phyloP scores from a whole-genome alignment of 1,140 invertebrate species.

The Littorina saxatilis region DNA sequence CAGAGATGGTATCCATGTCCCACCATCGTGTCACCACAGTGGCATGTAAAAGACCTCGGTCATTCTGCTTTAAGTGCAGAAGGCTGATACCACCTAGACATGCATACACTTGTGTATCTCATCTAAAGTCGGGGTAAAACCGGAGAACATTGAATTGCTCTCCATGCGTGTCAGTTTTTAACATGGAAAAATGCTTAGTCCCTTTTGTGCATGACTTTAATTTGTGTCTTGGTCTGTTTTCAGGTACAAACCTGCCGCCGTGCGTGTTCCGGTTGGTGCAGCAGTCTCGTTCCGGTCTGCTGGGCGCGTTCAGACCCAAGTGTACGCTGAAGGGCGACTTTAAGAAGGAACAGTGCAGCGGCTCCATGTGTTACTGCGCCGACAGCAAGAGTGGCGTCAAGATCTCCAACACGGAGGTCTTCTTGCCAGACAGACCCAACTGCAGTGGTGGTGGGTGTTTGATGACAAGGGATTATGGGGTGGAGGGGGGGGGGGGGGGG shows the following conservation, averaged over 20 bases:
- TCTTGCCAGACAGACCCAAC: conserved; percentile 39
- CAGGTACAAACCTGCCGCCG: conserved; percentile 62
- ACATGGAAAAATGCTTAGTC: too few relatives aligned
- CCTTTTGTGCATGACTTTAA: too few relatives aligned
- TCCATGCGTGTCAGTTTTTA: too few relatives aligned
- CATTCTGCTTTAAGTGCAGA: too few relatives aligned
- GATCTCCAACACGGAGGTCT: conserved; percentile 46
- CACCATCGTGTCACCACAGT: too few relatives aligned
- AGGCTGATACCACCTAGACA: too few relatives aligned
- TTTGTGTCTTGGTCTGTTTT: conserved; percentile 33
- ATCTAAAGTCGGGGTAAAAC: too few relatives aligned
- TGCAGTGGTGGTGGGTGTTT: conserved; percentile 46
- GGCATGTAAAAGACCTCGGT: too few relatives aligned
- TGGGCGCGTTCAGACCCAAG: conserved; percentile 57
- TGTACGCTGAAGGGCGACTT: conserved; percentile 62
- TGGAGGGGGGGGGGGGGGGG: conserved; percentile 6
- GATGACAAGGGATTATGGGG: too few relatives aligned
- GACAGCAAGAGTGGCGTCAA: conserved; percentile 46
- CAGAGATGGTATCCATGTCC: too few relatives aligned
- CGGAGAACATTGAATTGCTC: too few relatives aligned
- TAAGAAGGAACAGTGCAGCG: conserved; percentile 61
- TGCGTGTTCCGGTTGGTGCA: conserved; percentile 62
- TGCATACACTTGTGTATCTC: too few relatives aligned
- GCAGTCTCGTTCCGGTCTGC: conserved; percentile 43
- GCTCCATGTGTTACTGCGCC: conserved; percentile 63